Evolutionary conservation across 2,888 invertebrate genomes (phyloP), one percentile per base, ranked within the genome.

Genomic region (Drepanosiphum platanoidis): DNA sequence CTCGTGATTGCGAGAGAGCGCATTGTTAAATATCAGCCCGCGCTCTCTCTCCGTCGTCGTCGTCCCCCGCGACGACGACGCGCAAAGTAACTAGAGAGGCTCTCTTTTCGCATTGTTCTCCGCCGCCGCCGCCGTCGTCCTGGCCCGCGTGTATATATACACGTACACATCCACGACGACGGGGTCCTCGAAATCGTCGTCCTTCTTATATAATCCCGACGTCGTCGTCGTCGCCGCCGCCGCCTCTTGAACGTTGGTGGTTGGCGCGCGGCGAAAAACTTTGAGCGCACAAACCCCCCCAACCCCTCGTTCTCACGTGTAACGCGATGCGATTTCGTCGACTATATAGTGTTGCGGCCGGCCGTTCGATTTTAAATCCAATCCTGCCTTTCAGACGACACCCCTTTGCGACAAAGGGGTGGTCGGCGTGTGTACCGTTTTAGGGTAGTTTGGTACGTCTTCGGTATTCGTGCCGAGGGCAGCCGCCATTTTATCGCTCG

Each of bases 61-160:
- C n/a, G 64, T 42, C 64, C 80, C 18, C 34, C n/a, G 39, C 75
- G 46, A 46, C 46, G 46, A 46, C 36, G 46, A 68, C 75, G 68
- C 75, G 68, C 68, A 68, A 84, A 84, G 75, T 77, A 75, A 84
- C 75, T 84, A 77, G 36, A 84, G 84, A 77, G 75, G 66, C 68
- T 75, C 66, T 83, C 66, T 75, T 30, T n/a, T n/a, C n/a, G n/a
- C 75, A 84, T 84, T 84, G 84, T 84, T 74, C 75, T 75, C 46
- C 5, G n/a, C 39, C 42, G n/a, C 11, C 42, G 7, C 72, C 72
- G 1, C 64, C 64, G 30, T 27, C 27, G n/a, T 27, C 27, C 61
- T n/a, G 1, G 61, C 27, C 7, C 8, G 9, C 11, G 0, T 27
- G 13, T 22, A 58, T 22, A 18, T 27, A 8, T 9, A 27, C 61